Conservation (phyloP, 1,140 invertebrate species). For the Camponotus floridanus region DNA sequence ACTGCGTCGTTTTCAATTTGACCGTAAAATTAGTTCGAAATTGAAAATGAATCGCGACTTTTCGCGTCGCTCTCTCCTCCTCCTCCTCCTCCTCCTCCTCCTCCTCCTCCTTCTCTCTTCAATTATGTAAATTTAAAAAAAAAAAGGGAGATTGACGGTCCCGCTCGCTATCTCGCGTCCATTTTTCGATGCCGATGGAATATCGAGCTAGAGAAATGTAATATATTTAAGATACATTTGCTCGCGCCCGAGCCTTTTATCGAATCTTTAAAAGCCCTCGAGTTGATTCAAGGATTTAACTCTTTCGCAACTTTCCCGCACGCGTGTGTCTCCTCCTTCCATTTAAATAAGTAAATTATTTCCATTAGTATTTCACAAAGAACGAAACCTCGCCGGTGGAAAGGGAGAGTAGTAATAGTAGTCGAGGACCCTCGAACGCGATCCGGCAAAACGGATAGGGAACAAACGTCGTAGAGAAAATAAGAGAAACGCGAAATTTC, state of each 20-base stretch:
- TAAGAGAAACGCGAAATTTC: conserved; percentile 11
- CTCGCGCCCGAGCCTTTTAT: conserved; percentile 45
- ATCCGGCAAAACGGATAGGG: neutral
- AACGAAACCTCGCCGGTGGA: neutral
- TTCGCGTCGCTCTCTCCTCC: conserved; percentile 20
- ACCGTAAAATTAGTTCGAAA: conserved; percentile 68
- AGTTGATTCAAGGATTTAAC: conserved; percentile 41
- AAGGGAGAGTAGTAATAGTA: neutral
- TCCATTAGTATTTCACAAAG: conserved; percentile 4
- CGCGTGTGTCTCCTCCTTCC: neutral
- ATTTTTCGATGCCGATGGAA: conserved; percentile 34
- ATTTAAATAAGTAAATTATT: conserved; percentile 44
- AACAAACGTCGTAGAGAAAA: neutral
- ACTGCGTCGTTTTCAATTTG: conserved; percentile 63
- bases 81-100: neutral
- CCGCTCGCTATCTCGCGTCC: conserved; percentile 19
- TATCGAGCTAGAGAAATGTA: conserved; percentile 39
- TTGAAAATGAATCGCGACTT: conserved; percentile 68
- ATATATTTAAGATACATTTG: conserved; percentile 59
- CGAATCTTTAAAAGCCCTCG: conserved; percentile 37
- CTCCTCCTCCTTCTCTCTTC: neutral
- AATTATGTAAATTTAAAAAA: conserved; percentile 61
- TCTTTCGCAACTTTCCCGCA: neutral
- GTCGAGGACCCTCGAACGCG: neutral
- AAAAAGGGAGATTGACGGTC: neutral